phyloP scores from a whole-genome alignment of 2,113 vertebrate species.

The Sinocyclocheilus grahami region DNA sequence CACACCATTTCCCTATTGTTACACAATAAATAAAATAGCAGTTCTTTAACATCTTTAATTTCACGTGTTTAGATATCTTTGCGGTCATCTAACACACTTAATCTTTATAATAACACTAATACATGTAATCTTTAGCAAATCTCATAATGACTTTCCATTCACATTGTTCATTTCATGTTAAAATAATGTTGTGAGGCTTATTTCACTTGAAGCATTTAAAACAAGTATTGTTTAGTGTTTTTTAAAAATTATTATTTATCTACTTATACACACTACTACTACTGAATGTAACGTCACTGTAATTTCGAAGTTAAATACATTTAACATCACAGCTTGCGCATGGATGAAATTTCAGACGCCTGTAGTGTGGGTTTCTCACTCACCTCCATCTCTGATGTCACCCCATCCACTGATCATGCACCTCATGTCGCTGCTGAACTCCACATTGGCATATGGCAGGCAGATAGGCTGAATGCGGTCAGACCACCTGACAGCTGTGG shows the following conservation, averaged over 20 bases:
- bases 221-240: too few relatives aligned
- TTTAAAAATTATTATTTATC: too few relatives aligned
- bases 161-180: too few relatives aligned
- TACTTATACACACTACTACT: too few relatives aligned
- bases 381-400: conserved; percentile 67
- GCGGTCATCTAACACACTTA: too few relatives aligned
- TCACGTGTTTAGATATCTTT: too few relatives aligned
- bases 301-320: background rate
- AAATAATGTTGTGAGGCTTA: too few relatives aligned
- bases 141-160: background rate
- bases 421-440: conserved; percentile 63
- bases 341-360: background rate
- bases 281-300: too few relatives aligned
- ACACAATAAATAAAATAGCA: too few relatives aligned
- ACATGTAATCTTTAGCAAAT: background rate
- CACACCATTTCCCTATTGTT: too few relatives aligned
- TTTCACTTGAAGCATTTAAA: too few relatives aligned
- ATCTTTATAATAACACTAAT: background rate
- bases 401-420: conserved; percentile 81
- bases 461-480: conserved; percentile 70
- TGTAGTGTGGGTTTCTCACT: conserved; percentile 10
- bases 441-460: conserved; percentile 61
- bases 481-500: conserved; percentile 64
- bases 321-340: background rate
- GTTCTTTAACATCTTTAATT: too few relatives aligned